Evolutionary conservation across 2,113 vertebrate species (phyloP).

Genomic region (Macrotis lagotis): DNA sequence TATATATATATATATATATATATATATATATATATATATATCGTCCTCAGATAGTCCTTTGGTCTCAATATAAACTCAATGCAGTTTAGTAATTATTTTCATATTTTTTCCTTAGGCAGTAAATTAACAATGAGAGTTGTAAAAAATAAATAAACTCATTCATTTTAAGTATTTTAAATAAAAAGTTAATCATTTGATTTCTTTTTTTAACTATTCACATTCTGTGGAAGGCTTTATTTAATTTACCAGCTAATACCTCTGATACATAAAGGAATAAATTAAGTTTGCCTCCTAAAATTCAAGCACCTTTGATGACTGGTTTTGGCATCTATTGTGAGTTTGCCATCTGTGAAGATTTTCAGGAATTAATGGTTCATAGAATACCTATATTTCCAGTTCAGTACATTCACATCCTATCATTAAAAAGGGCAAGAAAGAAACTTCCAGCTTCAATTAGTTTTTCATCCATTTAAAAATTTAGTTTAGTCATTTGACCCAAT

Average conservation of each 20-base stretch:
- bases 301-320: background rate
- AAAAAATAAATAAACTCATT: background rate
- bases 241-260: background rate
- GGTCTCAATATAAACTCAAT: background rate
- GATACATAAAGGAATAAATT: background rate
- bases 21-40: no score
- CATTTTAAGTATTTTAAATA: background rate
- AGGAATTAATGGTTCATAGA: background rate
- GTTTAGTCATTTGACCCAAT: background rate
- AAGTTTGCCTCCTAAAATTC: background rate
- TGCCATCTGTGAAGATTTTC: slow-evolving; percentile 5
- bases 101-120: background rate
- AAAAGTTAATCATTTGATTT: background rate
- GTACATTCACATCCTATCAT: background rate
- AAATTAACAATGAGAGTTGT: background rate
- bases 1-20: no score
- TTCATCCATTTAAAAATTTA: background rate
- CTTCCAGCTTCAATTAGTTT: background rate
- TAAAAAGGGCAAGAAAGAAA: background rate
- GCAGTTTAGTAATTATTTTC: background rate
- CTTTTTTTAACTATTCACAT: background rate
- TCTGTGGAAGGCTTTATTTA: background rate
- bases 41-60: background rate
- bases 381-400: background rate
- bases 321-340: background rate